A percentile compares a stretch with the other conserved stretches of the same genome.
phyloP scores from a whole-genome alignment of 2,797 vertebrate genomes.

The Ctenosaura bakeri region DNA sequence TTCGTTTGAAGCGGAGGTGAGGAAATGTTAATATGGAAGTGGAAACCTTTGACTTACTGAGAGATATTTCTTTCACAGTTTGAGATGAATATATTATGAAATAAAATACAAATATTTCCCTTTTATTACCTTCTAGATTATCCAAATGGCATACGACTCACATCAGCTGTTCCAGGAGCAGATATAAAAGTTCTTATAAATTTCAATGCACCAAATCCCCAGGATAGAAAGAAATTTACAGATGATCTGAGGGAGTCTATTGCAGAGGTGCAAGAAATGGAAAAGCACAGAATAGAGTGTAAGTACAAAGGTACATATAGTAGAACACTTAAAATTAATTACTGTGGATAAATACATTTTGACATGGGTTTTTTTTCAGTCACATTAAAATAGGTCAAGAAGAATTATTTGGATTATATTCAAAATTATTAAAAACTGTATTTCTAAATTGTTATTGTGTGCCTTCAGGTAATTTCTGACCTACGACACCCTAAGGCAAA shows the following conservation, averaged over 20 bases:
- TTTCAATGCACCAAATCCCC: slow-evolving; percentile 97
- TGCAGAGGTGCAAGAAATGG: slow-evolving; percentile 98
- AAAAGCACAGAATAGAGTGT: slow-evolving; percentile 98
- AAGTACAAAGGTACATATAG: slow-evolving; percentile 78
- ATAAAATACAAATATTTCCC: slow-evolving; percentile 19
- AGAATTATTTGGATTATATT: background rate
- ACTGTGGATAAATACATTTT: background rate
- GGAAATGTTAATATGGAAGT: background rate
- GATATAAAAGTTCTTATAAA: slow-evolving; percentile 97
- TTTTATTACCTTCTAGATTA: slow-evolving; percentile 85
- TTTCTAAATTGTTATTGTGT: background rate
- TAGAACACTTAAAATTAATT: slow-evolving; percentile 43
- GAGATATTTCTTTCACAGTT: background rate
- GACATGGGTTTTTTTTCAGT: background rate
- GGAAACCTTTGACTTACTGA: background rate
- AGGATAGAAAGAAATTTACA: slow-evolving; percentile 97
- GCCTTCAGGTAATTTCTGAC: too few species aligned
- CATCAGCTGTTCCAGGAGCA: slow-evolving; percentile 92
- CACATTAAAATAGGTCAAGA: background rate
- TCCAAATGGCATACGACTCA: slow-evolving; percentile 95
- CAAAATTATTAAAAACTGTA: background rate
- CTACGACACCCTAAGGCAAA: too few species aligned
- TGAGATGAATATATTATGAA: background rate
- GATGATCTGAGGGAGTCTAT: slow-evolving; percentile 96
- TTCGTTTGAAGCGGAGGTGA: background rate